These are phyloP conservation scores for Natrix natrix DNA, from an alignment of 2,797 vertebrate genomes.

Conservation along the genomic window DNA sequence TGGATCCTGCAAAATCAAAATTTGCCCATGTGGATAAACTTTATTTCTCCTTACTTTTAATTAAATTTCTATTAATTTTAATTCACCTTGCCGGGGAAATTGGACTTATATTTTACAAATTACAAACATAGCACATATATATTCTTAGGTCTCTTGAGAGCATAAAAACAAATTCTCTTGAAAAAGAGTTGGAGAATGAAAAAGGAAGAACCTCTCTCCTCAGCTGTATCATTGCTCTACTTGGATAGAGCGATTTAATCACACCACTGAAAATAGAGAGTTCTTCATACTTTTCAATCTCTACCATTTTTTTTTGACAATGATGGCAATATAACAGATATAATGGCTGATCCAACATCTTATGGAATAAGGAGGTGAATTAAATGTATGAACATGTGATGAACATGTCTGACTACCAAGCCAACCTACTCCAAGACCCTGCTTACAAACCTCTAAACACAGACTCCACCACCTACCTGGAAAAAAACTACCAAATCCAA, in stretches of 20 bases:
- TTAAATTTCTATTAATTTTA: not conserved
- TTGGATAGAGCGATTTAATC: constrained; percentile 52
- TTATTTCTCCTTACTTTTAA: not conserved
- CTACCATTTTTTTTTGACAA: constrained; percentile 74
- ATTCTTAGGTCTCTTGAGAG: not conserved
- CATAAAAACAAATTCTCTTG: not conserved
- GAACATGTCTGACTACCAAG: no score
- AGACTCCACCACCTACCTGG: no score
- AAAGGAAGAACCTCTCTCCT: not conserved
- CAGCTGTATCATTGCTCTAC: constrained; percentile 27
- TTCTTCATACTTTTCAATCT: constrained; percentile 53
- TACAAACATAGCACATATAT: not conserved
- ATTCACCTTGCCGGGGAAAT: not conserved
- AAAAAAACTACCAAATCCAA: no score
- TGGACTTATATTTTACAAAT: not conserved
- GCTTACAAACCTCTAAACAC: no score
- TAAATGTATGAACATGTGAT: not conserved
- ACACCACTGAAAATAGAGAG: constrained; percentile 46
- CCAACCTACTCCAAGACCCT: no score
- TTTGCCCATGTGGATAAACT: not conserved
- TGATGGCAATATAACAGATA: constrained; percentile 66
- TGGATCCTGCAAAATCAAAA: no score
- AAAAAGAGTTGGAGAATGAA: constrained; percentile 16
- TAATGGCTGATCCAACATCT: not conserved
- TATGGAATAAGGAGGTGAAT: constrained; percentile 12